phyloP scores from a whole-genome alignment of 2,888 invertebrate genomes.

The Hirtodrosophila histrioides region DNA sequence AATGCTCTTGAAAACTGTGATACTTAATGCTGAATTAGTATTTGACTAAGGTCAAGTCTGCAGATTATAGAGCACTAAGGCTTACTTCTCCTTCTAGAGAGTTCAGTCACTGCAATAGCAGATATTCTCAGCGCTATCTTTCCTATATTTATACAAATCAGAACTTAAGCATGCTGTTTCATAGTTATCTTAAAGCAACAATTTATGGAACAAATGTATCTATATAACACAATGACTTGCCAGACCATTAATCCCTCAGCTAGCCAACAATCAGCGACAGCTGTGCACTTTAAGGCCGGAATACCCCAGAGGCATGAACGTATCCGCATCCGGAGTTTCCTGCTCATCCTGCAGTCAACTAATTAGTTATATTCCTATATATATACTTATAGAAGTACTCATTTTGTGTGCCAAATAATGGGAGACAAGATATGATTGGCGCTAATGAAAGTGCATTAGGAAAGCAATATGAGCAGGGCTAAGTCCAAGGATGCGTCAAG shows the following conservation, averaged over 20 bases:
- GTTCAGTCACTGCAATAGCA: too few species aligned
- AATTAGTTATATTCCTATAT: slow-evolving; percentile 38
- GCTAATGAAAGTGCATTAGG: slow-evolving; percentile 38
- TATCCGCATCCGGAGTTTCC: neutral
- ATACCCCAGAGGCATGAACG: slow-evolving; percentile 6
- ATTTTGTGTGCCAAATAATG: slow-evolving; percentile 5
- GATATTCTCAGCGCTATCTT: too few species aligned
- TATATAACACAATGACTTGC: slow-evolving; percentile 12
- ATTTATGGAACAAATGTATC: neutral
- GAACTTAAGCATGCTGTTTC: too few species aligned
- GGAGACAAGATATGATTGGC: slow-evolving; percentile 1
- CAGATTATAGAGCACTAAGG: too few species aligned
- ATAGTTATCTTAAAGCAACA: neutral
- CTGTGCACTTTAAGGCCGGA: slow-evolving; percentile 36
- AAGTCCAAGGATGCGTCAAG: slow-evolving; percentile 26
- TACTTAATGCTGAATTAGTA: too few species aligned
- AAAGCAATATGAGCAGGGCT: neutral
- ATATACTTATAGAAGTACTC: neutral
- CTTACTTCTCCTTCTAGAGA: too few species aligned
- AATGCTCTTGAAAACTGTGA: too few species aligned
- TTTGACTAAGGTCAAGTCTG: too few species aligned
- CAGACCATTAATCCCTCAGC: slow-evolving; percentile 12
- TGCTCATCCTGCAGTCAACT: slow-evolving; percentile 20
- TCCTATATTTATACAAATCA: too few species aligned
- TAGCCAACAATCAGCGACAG: slow-evolving; percentile 30